Evolutionary conservation across 2,888 invertebrate species (phyloP), one percentile per base, ranked within the genome.

Genomic region (Epistrophella euchroma): DNA sequence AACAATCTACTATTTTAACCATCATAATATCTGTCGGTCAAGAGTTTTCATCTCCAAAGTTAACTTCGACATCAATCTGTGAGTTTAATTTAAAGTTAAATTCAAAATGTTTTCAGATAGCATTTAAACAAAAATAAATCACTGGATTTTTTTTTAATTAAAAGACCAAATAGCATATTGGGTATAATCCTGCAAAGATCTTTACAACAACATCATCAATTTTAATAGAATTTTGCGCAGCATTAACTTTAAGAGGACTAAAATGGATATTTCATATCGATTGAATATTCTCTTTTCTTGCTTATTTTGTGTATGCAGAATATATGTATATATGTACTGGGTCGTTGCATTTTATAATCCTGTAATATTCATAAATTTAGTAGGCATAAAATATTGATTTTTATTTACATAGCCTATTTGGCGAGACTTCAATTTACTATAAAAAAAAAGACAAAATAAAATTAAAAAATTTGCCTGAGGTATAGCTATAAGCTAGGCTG

Each of bases 301-400:
- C 17, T 45, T n/a, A 62, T 62, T 62, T 43, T 43, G 2, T 43
- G 2, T 10, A 28, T 28, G 45, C 45, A 45, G 17, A 17, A 17
- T 45, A 37, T 37, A n/a, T n/a, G n/a, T n/a, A n/a, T n/a, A n/a
- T 19, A 13, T 17, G 13, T 22, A 11, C 22, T 25, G n/a, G 35
- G 32, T 66, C 32, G 17, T 47, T 47, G 66, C 66, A 66, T 64
- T 64, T 64, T 64, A 64, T 45, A 64, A 47, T 47, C 47, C 19
- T 45, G 19, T 35, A 47, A 66, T 66, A 66, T 66, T 66, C 47
- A 66, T 66, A 66, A 66, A 47, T 43, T 9, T 13, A 9, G 7
- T 7, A 43, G 32, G 13, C 1, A 15, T 0, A 17, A 15, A 32
- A 47, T 66, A 66, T 62, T 43, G 66, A 66, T 66, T 47, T 66